These are phyloP conservation scores for Pocillopora verrucosa DNA, from an alignment of 64 coral and sea anemone species.

Conservation along the genomic window DNA sequence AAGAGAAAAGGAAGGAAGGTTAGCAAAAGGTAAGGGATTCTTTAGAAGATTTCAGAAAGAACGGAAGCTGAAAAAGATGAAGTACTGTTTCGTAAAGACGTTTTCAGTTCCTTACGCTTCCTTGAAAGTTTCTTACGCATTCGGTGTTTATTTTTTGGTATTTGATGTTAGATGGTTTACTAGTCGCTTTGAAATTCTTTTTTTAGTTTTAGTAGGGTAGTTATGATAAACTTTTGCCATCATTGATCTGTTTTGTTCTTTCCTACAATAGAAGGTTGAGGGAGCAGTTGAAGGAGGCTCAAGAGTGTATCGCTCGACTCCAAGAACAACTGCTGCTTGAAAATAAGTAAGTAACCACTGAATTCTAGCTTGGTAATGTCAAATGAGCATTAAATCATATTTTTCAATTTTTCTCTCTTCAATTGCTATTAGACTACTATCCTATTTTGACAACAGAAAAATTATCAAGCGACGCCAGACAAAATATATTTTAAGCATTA, in stretches of 20 bases:
- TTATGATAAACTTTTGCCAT: no score
- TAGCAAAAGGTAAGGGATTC: background rate
- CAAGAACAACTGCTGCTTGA: background rate
- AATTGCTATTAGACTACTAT: no score
- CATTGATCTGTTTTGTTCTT: background rate
- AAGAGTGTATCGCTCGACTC: background rate
- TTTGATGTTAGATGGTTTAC: no score
- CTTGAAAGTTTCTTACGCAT: background rate
- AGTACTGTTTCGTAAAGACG: background rate
- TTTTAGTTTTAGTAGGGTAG: no score
- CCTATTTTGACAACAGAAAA: no score
- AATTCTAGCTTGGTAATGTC: background rate
- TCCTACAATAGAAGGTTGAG: background rate
- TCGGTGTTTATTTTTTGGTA: no score
- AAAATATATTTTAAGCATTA: no score
- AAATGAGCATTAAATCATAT: background rate
- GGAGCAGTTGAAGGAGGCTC: constrained; percentile 5
- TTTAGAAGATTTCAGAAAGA: background rate
- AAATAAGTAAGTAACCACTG: constrained; percentile 4
- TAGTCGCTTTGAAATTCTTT: no score
- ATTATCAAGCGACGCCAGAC: no score
- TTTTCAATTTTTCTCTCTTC: background rate
- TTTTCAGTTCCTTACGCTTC: background rate
- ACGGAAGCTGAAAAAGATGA: background rate
- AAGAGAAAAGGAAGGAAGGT: background rate